A percentile compares a stretch with the other conserved stretches of the same genome.
phyloP scores from a whole-genome alignment of 2,797 vertebrate genomes.

The Ficedula albicollis region DNA sequence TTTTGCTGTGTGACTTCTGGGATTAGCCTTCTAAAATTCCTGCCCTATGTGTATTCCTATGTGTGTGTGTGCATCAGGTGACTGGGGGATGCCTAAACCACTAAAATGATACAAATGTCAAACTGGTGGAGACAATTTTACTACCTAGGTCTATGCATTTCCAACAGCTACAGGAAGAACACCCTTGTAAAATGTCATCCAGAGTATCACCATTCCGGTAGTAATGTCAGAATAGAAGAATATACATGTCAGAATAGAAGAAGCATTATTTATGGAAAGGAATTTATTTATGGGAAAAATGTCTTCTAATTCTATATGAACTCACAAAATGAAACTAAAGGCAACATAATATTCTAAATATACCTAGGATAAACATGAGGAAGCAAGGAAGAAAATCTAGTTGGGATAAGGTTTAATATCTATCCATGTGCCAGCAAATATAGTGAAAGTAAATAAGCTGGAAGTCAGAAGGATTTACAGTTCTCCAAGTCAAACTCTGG shows the following conservation, averaged over 20 bases:
- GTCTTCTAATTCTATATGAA: background rate
- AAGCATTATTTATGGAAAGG: background rate
- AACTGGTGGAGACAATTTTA: background rate
- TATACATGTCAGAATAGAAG: background rate
- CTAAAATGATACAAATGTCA: background rate
- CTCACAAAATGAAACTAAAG: background rate
- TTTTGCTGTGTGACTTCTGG: background rate
- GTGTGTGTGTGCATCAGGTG: background rate
- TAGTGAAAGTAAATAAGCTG: background rate
- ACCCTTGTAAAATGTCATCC: background rate
- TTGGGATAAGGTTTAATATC: background rate
- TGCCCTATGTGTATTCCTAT: background rate
- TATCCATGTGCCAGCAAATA: background rate
- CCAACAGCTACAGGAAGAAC: background rate
- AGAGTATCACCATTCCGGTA: background rate
- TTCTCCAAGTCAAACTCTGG: background rate
- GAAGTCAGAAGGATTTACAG: background rate
- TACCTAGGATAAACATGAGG: background rate
- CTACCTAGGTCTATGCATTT: background rate
- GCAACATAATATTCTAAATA: background rate
- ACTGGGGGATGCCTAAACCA: background rate
- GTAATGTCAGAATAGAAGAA: background rate
- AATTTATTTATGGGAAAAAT: background rate
- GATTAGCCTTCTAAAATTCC: background rate
- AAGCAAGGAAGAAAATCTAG: background rate